Percentiles rank a stretch among this genome's conserved stretches.
These are phyloP conservation scores for Sclerurus mexicanus DNA, from an alignment of 2,113 vertebrate species.

Conservation along the genomic window DNA sequence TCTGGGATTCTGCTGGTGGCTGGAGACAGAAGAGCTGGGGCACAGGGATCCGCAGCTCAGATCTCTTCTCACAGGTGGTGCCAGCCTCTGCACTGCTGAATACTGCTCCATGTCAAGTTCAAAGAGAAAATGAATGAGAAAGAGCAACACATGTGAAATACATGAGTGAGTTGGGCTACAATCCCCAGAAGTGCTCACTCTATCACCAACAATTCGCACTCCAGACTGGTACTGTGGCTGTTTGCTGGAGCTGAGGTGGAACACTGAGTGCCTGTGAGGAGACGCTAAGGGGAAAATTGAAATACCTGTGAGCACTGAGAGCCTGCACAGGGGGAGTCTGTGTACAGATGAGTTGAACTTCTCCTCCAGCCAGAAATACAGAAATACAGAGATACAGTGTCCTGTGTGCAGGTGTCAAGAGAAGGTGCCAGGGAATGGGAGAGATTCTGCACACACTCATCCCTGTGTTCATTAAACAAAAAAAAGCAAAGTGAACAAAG, in stretches of 20 bases:
- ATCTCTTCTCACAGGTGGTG: not conserved
- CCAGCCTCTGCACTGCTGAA: not conserved
- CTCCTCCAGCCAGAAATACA: not conserved
- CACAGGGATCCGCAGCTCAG: not conserved
- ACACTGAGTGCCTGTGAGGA: not conserved
- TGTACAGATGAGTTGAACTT: not conserved
- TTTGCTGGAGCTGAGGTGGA: not conserved
- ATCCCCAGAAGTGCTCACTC: not conserved
- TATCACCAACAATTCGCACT: not conserved
- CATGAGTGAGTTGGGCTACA: not conserved
- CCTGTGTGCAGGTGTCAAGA: not conserved
- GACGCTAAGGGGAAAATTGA: not conserved
- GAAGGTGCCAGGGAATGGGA: too few species aligned
- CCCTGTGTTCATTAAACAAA: not conserved
- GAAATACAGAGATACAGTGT: not conserved
- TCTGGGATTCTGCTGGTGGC: not conserved
- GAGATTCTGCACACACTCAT: not conserved
- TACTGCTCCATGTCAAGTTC: not conserved
- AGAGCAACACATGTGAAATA: not conserved
- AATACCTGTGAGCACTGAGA: not conserved
- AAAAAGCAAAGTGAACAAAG: not conserved
- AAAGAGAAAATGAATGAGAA: not conserved
- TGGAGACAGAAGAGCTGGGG: not conserved
- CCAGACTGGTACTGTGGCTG: not conserved
- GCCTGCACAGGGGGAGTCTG: not conserved